A percentile compares a stretch with the other conserved stretches of the same genome.
phyloP scores from a whole-genome alignment of 2,888 invertebrate genomes.

The Pristionchus arcanus region DNA sequence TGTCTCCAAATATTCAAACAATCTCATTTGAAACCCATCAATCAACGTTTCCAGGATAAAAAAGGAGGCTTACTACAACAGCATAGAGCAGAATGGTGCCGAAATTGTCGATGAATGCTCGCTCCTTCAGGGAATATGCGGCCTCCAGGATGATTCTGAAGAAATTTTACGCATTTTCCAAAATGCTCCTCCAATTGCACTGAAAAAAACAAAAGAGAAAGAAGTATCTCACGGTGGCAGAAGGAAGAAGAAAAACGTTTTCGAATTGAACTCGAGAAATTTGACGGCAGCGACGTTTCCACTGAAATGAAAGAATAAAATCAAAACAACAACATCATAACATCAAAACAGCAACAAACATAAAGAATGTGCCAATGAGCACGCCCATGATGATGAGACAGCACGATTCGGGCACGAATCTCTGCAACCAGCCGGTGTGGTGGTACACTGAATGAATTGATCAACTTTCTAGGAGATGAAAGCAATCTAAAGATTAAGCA shows the following conservation, averaged over 20 bases:
- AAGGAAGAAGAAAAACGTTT: slow-evolving; percentile 82
- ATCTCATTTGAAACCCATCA: no score
- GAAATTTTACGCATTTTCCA: no score
- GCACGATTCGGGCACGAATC: slow-evolving; percentile 79
- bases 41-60: no score
- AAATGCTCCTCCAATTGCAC: background rate
- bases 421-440: slow-evolving; percentile 66
- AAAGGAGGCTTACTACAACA: slow-evolving; percentile 82
- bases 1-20: no score
- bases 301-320: slow-evolving; percentile 2
- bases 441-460: slow-evolving; percentile 69
- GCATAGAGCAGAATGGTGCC: slow-evolving; percentile 83
- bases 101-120: slow-evolving; percentile 82
- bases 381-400: slow-evolving; percentile 82
- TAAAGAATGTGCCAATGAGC: slow-evolving; percentile 80
- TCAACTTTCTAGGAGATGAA: no score
- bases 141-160: slow-evolving; percentile 82
- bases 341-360: slow-evolving; percentile 76
- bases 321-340: background rate
- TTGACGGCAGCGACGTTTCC: slow-evolving; percentile 60
- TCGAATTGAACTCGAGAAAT: slow-evolving; percentile 80
- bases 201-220: background rate
- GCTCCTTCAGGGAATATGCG: slow-evolving; percentile 83
- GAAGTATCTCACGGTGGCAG: slow-evolving; percentile 82
- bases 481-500: background rate